phyloP scores from a whole-genome alignment of 2,888 invertebrate genomes.

The Opisthograptis luteolata region DNA sequence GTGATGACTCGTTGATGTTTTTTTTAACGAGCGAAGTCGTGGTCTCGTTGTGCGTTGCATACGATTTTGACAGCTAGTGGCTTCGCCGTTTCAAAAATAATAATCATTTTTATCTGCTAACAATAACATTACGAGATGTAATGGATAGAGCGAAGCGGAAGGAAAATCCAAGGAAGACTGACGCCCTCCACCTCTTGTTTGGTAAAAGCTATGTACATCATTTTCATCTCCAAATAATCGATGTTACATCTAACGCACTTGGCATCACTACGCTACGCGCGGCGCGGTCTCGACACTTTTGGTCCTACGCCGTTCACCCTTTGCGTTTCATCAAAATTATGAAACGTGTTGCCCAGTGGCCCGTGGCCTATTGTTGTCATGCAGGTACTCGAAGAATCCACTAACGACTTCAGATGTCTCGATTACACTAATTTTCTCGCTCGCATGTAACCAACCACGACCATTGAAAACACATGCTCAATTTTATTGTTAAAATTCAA shows the following conservation, averaged over 20 bases:
- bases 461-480: no score
- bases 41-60: no score
- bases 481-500: no score
- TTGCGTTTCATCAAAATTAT: constrained; percentile 24
- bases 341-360: constrained; percentile 28
- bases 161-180: no score
- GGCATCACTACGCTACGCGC: constrained; percentile 18
- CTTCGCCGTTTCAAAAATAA: not conserved
- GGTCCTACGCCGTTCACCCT: constrained; percentile 27
- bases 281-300: constrained; percentile 31
- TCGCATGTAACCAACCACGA: not conserved
- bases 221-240: not conserved
- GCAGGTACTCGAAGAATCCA: constrained; percentile 18
- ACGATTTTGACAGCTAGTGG: no score
- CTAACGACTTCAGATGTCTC: constrained; percentile 15
- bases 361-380: constrained; percentile 30
- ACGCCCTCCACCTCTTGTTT: no score
- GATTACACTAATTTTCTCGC: not conserved
- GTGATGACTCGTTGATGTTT: no score
- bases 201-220: no score
- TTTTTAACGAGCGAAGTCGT: no score
- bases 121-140: no score
- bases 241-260: not conserved
- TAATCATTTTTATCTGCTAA: no score
- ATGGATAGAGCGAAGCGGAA: no score